Percentiles rank a stretch among this genome's conserved stretches.
Evolutionary conservation across 2,888 invertebrate genomes (phyloP).

Genomic region (Patella caerulea): DNA sequence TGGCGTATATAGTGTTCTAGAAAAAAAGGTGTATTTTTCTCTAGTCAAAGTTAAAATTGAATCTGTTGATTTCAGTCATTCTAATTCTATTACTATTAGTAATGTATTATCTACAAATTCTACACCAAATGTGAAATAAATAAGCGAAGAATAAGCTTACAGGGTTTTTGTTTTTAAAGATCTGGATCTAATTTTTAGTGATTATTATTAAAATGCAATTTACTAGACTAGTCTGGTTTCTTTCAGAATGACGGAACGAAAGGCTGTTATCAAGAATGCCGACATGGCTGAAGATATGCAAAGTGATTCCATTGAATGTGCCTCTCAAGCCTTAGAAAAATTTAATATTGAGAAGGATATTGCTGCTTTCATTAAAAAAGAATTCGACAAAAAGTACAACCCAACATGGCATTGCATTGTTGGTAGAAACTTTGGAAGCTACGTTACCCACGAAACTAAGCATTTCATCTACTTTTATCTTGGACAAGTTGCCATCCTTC

Average conservation of each 20-base stretch:
- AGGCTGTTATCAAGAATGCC: constrained; percentile 99
- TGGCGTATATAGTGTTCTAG: too few species aligned
- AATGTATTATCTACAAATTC: too few species aligned
- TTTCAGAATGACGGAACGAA: constrained; percentile 72
- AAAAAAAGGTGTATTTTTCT: too few species aligned
- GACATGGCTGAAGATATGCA: constrained; percentile 99
- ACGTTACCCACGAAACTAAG: constrained; percentile 86
- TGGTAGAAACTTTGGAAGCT: constrained; percentile 96
- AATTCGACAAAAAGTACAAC: constrained; percentile 99
- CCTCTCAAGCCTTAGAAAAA: constrained; percentile 97
- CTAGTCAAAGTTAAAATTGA: too few species aligned
- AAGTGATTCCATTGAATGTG: constrained; percentile 99
- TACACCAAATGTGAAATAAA: too few species aligned
- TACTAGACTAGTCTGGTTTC: too few species aligned
- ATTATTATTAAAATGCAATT: too few species aligned
- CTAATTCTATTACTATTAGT: too few species aligned
- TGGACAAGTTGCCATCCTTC: constrained; percentile 97
- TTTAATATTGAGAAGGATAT: constrained; percentile 99
- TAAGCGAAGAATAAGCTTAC: too few species aligned
- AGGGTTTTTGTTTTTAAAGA: too few species aligned
- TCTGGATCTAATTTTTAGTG: too few species aligned
- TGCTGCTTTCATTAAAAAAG: constrained; percentile 99
- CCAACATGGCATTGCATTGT: constrained; percentile 99
- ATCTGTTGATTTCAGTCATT: too few species aligned
- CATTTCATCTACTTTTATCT: constrained; percentile 99